Evolutionary conservation across 2,888 invertebrate species (phyloP), one percentile per base, ranked within the genome.

Genomic region (Neoaliturus tenellus): DNA sequence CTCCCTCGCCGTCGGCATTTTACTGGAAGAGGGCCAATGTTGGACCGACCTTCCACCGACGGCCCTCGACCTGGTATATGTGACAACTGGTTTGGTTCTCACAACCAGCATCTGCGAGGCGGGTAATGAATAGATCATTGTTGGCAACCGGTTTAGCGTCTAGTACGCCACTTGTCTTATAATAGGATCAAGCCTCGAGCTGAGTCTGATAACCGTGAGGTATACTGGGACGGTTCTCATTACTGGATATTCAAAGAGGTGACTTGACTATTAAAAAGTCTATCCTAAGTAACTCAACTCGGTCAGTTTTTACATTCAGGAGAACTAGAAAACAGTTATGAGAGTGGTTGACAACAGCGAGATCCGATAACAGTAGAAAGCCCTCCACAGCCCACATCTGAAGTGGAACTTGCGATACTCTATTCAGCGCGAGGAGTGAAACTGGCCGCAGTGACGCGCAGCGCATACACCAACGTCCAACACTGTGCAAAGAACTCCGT

Each of bases 41-140:
- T 14, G 48, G 48, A 14, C 8, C 48, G 48, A 48, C 48, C 48
- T 48, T 17, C 14, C 48, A 10, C 8, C 48, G 14, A 17, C 14
- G 55, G 23, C 55, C 55, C 4, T 12, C 55, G 25, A 5, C 25
- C 2, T 23, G 55, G 55, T 55, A 12, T 55, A 3, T 55, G 55
- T 55, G 55, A 55, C 55, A 55, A 55, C 55, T 55, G 55, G 55
- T n/a, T n/a, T n/a, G n/a, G n/a, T 55, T 55, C 55, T 23, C 55
- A 23, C 25, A 23, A 3, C 20, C 23, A n/a, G n/a, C n/a, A n/a
- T 25, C 55, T 55, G 25, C 17, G 55, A 4, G 25, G 55, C 55
- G 25, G 55, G 12, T 55, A 55, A 55, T 55, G 55, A 55, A 55
- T 55, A 12, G 55, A 55, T 12, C 55, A 23, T 55, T 55, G 55